A percentile compares a stretch with the other conserved stretches of the same genome.
phyloP scores from a whole-genome alignment of 92 coral and sea anemone species.

The Palythoa heliodiscus region DNA sequence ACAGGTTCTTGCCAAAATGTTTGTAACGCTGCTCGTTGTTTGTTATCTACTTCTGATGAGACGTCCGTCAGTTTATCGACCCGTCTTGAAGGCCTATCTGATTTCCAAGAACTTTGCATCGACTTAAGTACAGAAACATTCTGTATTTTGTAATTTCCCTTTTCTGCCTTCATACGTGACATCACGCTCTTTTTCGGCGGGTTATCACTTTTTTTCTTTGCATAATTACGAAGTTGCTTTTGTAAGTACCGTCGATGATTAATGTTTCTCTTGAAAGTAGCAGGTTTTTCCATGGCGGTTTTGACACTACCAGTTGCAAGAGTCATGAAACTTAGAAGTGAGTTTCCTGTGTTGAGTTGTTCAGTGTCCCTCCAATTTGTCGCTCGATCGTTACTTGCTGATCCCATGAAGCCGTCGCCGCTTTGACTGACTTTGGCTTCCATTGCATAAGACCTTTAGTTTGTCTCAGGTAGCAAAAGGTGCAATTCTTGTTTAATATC shows the following conservation, averaged over 20 bases:
- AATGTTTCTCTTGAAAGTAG: slow-evolving; percentile 94
- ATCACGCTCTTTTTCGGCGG: slow-evolving; percentile 55
- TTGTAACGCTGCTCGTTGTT: slow-evolving; percentile 67
- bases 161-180: slow-evolving; percentile 42
- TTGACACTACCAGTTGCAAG: slow-evolving; percentile 95
- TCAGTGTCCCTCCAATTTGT: slow-evolving; percentile 66
- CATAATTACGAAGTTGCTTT: slow-evolving; percentile 85
- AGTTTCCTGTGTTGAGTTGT: slow-evolving; percentile 78
- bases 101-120: slow-evolving; percentile 36
- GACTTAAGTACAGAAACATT: slow-evolving; percentile 55
- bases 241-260: slow-evolving; percentile 97
- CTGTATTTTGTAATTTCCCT: slow-evolving; percentile 53
- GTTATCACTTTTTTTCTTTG: slow-evolving; percentile 73
- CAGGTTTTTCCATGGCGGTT: slow-evolving; percentile 96
- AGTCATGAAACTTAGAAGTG: slow-evolving; percentile 93
- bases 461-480: not conserved
- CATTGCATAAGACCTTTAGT: not conserved
- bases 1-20: slow-evolving; percentile 88
- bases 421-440: slow-evolving; percentile 38
- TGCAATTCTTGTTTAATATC: not conserved
- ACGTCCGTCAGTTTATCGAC: slow-evolving; percentile 1
- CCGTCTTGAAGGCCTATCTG: slow-evolving; percentile 30
- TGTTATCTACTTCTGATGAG: slow-evolving; percentile 31
- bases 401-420: slow-evolving; percentile 51
- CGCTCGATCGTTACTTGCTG: slow-evolving; percentile 53